phyloP scores from a whole-genome alignment of 2,888 invertebrate species.

The Lepas anatifera region DNA sequence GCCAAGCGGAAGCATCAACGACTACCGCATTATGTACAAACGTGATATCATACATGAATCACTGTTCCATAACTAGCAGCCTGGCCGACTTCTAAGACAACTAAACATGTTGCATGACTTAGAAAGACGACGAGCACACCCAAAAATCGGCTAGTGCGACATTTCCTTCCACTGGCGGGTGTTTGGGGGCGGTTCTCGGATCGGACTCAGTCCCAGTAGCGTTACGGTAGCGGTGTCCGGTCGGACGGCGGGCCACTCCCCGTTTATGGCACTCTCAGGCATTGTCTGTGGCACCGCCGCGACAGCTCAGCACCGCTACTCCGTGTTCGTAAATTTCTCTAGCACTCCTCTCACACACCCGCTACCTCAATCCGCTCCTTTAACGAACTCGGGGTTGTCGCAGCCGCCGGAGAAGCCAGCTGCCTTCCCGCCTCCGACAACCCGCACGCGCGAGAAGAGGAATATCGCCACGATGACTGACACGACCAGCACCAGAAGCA shows the following conservation, averaged over 20 bases:
- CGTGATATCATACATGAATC: too few relatives aligned
- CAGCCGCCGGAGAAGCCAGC: constrained; percentile 49
- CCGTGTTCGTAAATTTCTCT: too few relatives aligned
- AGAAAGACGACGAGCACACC: constrained; percentile 4
- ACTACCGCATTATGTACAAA: too few relatives aligned
- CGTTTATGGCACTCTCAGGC: neutral
- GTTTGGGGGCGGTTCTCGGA: too few relatives aligned
- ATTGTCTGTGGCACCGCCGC: neutral
- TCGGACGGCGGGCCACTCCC: neutral
- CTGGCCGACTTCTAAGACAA: neutral
- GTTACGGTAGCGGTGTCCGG: too few relatives aligned
- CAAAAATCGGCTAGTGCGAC: too few relatives aligned
- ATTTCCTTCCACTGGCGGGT: too few relatives aligned
- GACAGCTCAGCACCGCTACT: neutral
- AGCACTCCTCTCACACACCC: too few relatives aligned
- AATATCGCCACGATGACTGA: constrained; percentile 85
- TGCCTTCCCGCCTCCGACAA: constrained; percentile 69
- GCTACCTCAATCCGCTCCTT: constrained; percentile 32
- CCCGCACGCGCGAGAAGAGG: constrained; percentile 78
- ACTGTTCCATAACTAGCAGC: too few relatives aligned
- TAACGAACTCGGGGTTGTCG: constrained; percentile 67
- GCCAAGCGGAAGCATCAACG: too few relatives aligned
- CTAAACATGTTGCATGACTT: neutral
- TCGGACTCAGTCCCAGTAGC: too few relatives aligned
- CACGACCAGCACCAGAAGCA: constrained; percentile 72